These are phyloP conservation scores for Mus pahari DNA, from an alignment of 2,113 vertebrate species.

Conservation along the genomic window DNA sequence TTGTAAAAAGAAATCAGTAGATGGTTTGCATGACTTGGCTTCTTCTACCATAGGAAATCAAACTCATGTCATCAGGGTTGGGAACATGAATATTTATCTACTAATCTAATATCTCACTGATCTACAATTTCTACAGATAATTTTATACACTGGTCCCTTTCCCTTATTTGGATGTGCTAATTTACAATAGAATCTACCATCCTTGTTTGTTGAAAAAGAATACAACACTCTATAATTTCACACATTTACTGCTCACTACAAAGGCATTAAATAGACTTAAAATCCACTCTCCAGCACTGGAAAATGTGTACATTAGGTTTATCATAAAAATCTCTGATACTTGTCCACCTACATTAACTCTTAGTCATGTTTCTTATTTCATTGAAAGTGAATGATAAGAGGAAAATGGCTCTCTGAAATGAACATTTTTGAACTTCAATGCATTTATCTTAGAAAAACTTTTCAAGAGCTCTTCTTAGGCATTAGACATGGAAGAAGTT, in stretches of 20 bases:
- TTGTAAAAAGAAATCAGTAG: neutral
- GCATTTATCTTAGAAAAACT: neutral
- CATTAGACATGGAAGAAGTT: neutral
- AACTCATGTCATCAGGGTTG: neutral
- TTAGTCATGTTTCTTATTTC: neutral
- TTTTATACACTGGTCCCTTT: neutral
- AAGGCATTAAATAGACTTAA: neutral
- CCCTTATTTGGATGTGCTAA: neutral
- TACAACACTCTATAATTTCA: neutral
- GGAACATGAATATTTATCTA: neutral
- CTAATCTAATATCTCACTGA: too few relatives aligned
- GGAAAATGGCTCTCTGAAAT: neutral
- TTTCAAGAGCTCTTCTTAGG: neutral
- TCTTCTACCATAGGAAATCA: too few relatives aligned
- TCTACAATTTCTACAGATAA: neutral
- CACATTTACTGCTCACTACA: neutral
- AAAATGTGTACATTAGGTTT: neutral
- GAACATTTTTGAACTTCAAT: neutral
- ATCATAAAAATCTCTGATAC: neutral
- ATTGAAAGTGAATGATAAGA: neutral
- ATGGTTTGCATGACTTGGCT: neutral
- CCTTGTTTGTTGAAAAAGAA: neutral
- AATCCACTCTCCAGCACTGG: neutral
- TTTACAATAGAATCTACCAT: neutral
- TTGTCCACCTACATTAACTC: neutral